A percentile compares a stretch with the other conserved stretches of the same genome.
Evolutionary conservation across 92 coral and sea anemone species (phyloP).

Genomic region (Phenganax marumi): DNA sequence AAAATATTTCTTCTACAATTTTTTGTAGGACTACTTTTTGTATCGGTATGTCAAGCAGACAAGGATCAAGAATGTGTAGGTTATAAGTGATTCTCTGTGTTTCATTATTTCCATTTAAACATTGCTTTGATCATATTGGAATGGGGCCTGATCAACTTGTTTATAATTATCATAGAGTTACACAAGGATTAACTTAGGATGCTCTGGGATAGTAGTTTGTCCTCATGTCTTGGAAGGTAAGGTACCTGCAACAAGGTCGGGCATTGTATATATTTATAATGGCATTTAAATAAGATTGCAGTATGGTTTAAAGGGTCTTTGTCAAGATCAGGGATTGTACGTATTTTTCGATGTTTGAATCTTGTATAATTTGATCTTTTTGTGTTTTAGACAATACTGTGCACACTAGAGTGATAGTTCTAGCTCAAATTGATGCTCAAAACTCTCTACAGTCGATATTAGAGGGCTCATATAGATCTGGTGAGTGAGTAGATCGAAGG

Average conservation of each 20-base stretch:
- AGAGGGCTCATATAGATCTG: constrained; percentile 93
- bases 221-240: constrained; percentile 22
- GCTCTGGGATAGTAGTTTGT: constrained; percentile 25
- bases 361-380: too few species aligned
- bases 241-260: too few species aligned
- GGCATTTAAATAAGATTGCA: neutral
- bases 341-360: too few species aligned
- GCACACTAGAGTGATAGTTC: constrained; percentile 66
- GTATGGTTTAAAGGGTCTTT: neutral
- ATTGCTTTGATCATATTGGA: neutral
- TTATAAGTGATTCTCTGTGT: neutral
- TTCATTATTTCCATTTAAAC: neutral
- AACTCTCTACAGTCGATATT: constrained; percentile 89
- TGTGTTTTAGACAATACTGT: constrained; percentile 49
- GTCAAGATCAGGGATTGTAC: neutral
- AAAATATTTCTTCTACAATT: too few species aligned
- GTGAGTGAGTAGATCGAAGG: constrained; percentile 39
- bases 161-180: constrained; percentile 1
- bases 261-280: neutral
- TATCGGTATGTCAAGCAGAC: constrained; percentile 18
- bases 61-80: constrained; percentile 18
- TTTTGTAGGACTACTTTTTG: constrained; percentile 24
- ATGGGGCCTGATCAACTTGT: neutral
- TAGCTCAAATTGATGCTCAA: constrained; percentile 77
- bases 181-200: constrained; percentile 20